phyloP scores from a whole-genome alignment of 2,888 invertebrate genomes.

The Bibio marci region DNA sequence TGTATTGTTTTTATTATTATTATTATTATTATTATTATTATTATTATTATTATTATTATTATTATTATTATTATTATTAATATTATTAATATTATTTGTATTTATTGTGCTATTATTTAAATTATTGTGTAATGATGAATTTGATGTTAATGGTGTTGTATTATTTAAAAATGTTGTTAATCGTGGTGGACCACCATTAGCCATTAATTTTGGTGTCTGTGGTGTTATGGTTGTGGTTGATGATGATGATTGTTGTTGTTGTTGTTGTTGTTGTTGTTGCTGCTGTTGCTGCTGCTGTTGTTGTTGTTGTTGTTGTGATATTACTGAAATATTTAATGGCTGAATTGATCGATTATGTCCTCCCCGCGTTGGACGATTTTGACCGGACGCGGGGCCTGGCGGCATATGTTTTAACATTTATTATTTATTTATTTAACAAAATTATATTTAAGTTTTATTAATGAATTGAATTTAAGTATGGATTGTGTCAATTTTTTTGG shows the following conservation, averaged over 20 bases:
- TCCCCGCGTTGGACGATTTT: constrained; percentile 9
- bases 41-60: constrained; percentile 19
- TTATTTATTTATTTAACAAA: neutral
- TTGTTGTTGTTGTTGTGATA: constrained; percentile 18
- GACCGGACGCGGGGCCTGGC: constrained; percentile 21
- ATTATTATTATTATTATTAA: constrained; percentile 11
- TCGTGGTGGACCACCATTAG: constrained; percentile 24
- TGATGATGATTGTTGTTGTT: neutral
- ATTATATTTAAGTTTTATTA: constrained; percentile 1
- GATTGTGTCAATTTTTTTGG: constrained; percentile 1
- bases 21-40: too few relatives aligned
- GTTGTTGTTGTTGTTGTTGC: too few relatives aligned
- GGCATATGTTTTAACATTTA: constrained; percentile 19
- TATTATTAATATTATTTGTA: constrained; percentile 17
- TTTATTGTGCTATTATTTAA: constrained; percentile 10
- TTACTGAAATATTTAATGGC: constrained; percentile 47
- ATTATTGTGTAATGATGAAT: constrained; percentile 13
- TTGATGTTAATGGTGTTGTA: constrained; percentile 18
- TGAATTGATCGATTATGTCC: constrained; percentile 31
- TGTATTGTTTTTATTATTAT: too few relatives aligned
- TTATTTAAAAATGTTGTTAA: constrained; percentile 22
- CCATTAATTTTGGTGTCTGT: constrained; percentile 14
- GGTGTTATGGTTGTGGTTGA: constrained; percentile 8
- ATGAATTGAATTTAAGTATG: constrained; percentile 1
- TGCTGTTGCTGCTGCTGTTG: neutral